A percentile compares a stretch with the other conserved stretches of the same genome.
Conservation (phyloP, 2,888 invertebrate genomes). For the Ennomos quercinarius region DNA sequence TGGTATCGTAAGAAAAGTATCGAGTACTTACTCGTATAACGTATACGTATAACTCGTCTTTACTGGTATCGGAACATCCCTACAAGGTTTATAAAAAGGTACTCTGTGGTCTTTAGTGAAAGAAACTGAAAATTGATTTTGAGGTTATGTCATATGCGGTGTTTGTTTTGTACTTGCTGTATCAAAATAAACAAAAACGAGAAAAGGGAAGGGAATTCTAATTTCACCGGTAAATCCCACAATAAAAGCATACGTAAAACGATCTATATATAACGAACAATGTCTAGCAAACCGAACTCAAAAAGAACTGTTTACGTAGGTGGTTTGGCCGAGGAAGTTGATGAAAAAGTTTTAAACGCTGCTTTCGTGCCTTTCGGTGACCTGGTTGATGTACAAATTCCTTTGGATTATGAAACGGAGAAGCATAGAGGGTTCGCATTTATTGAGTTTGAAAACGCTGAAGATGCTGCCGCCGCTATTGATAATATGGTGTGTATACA, state of each 20-base stretch:
- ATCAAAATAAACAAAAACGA: neutral
- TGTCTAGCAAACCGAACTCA: constrained; percentile 86
- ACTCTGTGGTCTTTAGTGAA: too few species aligned
- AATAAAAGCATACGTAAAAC: neutral
- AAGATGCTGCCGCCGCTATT: constrained; percentile 99
- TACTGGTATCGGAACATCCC: too few species aligned
- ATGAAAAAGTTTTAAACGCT: constrained; percentile 97
- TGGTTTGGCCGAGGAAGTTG: constrained; percentile 97
- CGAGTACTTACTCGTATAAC: too few species aligned
- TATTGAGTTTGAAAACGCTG: constrained; percentile 98
- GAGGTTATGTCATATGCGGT: too few species aligned
- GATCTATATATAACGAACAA: constrained; percentile 37
- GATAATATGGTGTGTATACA: constrained; percentile 95
- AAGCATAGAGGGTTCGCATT: constrained; percentile 99
- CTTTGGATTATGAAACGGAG: constrained; percentile 98
- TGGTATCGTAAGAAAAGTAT: too few species aligned
- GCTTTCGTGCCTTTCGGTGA: constrained; percentile 99
- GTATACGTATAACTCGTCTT: too few species aligned
- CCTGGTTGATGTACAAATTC: constrained; percentile 98
- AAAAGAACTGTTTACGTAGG: constrained; percentile 95
- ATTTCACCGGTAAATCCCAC: neutral
- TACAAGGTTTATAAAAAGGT: too few species aligned
- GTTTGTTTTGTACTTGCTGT: too few species aligned
- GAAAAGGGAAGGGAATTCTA: neutral
- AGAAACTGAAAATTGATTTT: too few species aligned